These are phyloP conservation scores for Acanthopagrus latus DNA, from an alignment of 2,797 vertebrate species.

Conservation along the genomic window DNA sequence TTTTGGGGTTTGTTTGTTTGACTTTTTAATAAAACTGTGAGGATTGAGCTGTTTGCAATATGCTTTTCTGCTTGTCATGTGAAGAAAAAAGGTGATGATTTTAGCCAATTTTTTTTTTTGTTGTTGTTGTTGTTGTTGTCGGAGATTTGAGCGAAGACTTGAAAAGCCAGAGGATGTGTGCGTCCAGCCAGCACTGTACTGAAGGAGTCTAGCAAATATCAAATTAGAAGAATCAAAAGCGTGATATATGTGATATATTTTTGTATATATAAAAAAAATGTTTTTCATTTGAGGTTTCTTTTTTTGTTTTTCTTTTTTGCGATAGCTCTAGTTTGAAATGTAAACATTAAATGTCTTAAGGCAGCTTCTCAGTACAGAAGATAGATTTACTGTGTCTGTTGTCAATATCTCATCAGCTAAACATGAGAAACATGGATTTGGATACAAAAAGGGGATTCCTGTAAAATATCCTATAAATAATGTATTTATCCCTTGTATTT, in stretches of 20 bases:
- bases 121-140: slow-evolving; percentile 24
- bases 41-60: slow-evolving; percentile 85
- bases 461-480: slow-evolving; percentile 99
- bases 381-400: slow-evolving; percentile 87
- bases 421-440: slow-evolving; percentile 91
- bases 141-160: slow-evolving; percentile 76
- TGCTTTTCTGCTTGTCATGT: slow-evolving; percentile 79
- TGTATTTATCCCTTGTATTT: slow-evolving; percentile 99
- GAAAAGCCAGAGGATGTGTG: slow-evolving; percentile 83
- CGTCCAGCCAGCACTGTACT: slow-evolving; percentile 89
- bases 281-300: slow-evolving; percentile 86
- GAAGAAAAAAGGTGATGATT: slow-evolving; percentile 66
- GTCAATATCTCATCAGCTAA: slow-evolving; percentile 92
- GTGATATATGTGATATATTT: slow-evolving; percentile 93
- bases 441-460: slow-evolving; percentile 88
- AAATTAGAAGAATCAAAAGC: slow-evolving; percentile 86
- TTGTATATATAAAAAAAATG: slow-evolving; percentile 94
- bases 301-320: slow-evolving; percentile 73
- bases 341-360: slow-evolving; percentile 96
- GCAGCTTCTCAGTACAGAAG: slow-evolving; percentile 90
- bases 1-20: slow-evolving; percentile 69
- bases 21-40: slow-evolving; percentile 83
- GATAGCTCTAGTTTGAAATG: slow-evolving; percentile 89
- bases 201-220: slow-evolving; percentile 89
- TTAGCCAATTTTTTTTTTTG: slow-evolving; percentile 59